Percentiles rank a stretch among this genome's conserved stretches.
Evolutionary conservation across 2,797 vertebrate genomes (phyloP).

Genomic region (Dendrocincla fuliginosa): DNA sequence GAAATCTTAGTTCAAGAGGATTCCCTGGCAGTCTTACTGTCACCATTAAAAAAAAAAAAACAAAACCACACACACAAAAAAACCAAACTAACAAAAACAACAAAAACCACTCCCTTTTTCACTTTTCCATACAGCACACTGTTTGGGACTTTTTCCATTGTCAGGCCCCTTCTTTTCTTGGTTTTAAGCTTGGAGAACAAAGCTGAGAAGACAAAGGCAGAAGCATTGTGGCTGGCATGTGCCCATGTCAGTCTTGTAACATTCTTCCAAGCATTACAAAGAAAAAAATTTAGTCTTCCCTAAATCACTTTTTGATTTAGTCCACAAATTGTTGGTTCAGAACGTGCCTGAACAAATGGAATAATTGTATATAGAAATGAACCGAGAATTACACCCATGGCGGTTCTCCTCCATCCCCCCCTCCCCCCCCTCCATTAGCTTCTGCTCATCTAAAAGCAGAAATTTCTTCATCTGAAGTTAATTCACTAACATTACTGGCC

Average conservation of each 20-base stretch:
- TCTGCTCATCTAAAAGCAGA: background rate
- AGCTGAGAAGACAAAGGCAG: background rate
- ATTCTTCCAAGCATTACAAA: background rate
- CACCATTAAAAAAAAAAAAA: slow-evolving; percentile 16
- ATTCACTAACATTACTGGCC: background rate
- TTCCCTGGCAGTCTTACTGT: slow-evolving; percentile 33
- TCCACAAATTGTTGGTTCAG: background rate
- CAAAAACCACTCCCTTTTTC: background rate
- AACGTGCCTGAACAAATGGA: background rate
- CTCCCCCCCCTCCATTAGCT: background rate
- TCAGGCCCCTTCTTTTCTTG: background rate
- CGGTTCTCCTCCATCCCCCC: background rate
- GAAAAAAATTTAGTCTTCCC: background rate
- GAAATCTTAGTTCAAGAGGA: slow-evolving; percentile 22
- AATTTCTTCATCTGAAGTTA: background rate
- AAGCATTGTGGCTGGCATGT: background rate
- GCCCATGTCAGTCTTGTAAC: background rate
- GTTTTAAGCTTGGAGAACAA: background rate
- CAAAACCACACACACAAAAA: background rate
- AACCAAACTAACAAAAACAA: background rate
- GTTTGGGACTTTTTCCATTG: background rate
- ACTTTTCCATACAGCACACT: background rate
- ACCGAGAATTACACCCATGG: background rate
- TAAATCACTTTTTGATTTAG: background rate
- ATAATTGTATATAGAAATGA: background rate